A percentile compares a stretch with the other conserved stretches of the same genome.
Evolutionary conservation across 64 coral and sea anemone species (phyloP).

Genomic region (Stichodactyla mertensii): DNA sequence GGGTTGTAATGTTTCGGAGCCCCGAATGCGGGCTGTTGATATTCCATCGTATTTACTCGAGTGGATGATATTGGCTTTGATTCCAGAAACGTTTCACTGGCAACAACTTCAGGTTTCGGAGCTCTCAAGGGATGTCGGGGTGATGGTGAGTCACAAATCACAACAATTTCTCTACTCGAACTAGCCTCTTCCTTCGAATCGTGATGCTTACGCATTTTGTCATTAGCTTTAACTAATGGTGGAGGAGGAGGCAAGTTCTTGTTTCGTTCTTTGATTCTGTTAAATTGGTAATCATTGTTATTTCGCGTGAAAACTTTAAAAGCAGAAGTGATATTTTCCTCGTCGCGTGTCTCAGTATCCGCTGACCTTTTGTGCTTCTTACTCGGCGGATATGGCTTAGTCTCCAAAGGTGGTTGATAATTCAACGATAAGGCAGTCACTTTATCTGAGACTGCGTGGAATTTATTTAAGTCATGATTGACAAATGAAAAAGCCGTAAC

Average conservation of each 20-base stretch:
- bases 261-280: neutral
- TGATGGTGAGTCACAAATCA: neutral
- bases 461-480: neutral
- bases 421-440: neutral
- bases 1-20: neutral
- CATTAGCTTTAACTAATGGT: slow-evolving; percentile 11
- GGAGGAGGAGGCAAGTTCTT: slow-evolving; percentile 14
- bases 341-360: neutral
- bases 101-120: neutral
- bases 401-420: neutral
- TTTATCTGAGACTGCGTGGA: neutral
- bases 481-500: neutral
- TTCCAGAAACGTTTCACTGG: neutral
- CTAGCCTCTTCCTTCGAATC: neutral
- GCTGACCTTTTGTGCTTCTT: neutral
- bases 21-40: neutral
- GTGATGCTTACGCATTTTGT: neutral
- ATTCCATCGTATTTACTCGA: neutral
- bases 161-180: neutral
- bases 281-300: neutral
- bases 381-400: neutral
- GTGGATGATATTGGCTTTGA: neutral
- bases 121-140: neutral
- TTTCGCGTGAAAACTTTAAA: slow-evolving; percentile 3
- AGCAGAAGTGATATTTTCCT: neutral